These are phyloP conservation scores for Colius striatus DNA, from an alignment of 2,113 vertebrate genomes.

Conservation along the genomic window DNA sequence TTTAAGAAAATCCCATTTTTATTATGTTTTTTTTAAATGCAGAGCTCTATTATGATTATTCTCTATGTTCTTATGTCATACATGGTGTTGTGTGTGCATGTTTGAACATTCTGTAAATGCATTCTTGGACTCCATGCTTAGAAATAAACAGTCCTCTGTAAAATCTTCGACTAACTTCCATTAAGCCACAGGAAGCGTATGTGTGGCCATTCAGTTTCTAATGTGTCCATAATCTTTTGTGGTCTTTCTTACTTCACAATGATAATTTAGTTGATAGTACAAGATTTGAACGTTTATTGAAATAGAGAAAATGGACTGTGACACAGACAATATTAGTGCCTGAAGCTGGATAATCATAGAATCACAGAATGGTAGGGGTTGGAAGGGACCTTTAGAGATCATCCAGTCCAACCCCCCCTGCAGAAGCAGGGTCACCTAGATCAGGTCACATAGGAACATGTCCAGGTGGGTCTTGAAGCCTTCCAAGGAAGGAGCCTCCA, in stretches of 20 bases:
- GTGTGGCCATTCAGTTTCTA: background rate
- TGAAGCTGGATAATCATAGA: background rate
- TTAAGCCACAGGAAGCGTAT: rapidly evolving
- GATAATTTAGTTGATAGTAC: too few species aligned
- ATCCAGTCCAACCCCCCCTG: too few species aligned
- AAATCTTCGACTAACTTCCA: too few species aligned
- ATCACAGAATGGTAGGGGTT: too few species aligned
- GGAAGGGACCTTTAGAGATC: too few species aligned
- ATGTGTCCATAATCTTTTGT: background rate
- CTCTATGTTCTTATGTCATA: background rate
- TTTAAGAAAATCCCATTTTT: background rate
- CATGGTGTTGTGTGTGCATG: background rate
- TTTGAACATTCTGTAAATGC: background rate
- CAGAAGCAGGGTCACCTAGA: too few species aligned
- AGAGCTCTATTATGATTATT: background rate
- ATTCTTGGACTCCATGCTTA: background rate
- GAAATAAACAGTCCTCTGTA: background rate
- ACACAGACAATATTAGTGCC: too few species aligned
- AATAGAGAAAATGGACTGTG: background rate
- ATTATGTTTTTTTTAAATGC: background rate
- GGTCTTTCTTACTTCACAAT: background rate
- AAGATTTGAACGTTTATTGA: too few species aligned
- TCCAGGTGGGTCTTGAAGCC: too few species aligned
- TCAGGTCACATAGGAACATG: too few species aligned
- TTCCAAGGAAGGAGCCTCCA: too few species aligned